Base-by-base conservation (phyloP, 2,888 invertebrate genomes). In the Ennomos erosarius region DNA sequence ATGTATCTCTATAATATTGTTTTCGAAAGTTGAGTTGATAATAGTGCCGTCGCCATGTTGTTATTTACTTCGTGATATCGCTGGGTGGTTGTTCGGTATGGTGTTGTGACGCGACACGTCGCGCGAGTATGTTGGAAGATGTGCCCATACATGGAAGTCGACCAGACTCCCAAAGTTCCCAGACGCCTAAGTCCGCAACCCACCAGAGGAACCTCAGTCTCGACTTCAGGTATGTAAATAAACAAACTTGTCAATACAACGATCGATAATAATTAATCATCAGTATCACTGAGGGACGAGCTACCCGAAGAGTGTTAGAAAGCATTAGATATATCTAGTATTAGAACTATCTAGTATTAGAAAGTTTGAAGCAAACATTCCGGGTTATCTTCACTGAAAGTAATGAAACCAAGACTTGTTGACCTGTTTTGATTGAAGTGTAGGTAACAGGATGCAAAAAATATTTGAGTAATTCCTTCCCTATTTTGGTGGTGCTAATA, bases 181-280 rank as follows among this genome's bases (percentile, higher is more conserved):
- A 81, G 71, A 82, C 69, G 64, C 60, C 84, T 33, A 90, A 89
- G 73, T 75, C 83, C 66, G 78, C 93, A 62, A 88, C 92, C 53
- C 97, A 98, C 90, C 97, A 97, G 89, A 95, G 97, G 84, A 97
- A 98, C 90, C 95, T 97, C 79, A 97, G 97, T 83, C 93, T 97
- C 85, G 97, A 97, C 88, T 97, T 97, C 89, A 96, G 97, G 97
- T 97, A 89, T 74, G 81, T 77, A 65, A 62, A 68, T 68, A 55
- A 55, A 55, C 37, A 26, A 26, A 26, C 26, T 26, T n/a, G n/a
- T n/a, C n/a, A 6, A 26, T 26, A 26, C 26, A 26, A 26, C 26
- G 26, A 4, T 4, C 1, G 26, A 4, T 26, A 26, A 26, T 26
- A 5, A 26, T 0, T 26, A 26, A 6, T 26, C 26, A 26, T 26